Percentiles rank a stretch among this genome's conserved stretches.
These are phyloP conservation scores for Periophthalmodon schlosseri DNA, from an alignment of 2,113 vertebrate genomes.

Conservation along the genomic window DNA sequence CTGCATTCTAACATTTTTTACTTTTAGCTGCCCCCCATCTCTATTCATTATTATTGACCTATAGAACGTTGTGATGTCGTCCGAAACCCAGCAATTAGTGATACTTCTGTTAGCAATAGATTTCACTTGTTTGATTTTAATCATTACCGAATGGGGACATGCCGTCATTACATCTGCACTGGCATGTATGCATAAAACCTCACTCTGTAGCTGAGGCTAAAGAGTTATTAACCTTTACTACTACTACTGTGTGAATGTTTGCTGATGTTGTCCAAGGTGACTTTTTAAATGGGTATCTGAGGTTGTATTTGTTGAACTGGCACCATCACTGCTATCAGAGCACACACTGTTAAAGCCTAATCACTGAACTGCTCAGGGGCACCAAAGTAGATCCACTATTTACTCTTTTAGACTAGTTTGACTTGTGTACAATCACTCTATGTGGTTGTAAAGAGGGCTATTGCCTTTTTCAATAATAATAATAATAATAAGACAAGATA, in stretches of 20 bases:
- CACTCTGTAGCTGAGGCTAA: neutral
- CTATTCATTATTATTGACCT: too few relatives aligned
- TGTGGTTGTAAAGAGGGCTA: too few relatives aligned
- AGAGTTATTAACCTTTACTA: constrained; percentile 16
- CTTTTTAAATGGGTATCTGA: constrained; percentile 22
- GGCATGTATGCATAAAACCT: neutral
- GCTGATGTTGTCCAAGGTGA: constrained; percentile 33
- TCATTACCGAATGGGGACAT: too few relatives aligned
- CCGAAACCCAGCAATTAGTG: too few relatives aligned
- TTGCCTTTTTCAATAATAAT: too few relatives aligned
- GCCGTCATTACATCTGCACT: too few relatives aligned
- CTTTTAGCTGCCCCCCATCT: too few relatives aligned
- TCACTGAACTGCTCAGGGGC: constrained; percentile 59
- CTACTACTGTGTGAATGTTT: neutral
- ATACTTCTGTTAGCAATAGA: too few relatives aligned
- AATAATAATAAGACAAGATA: too few relatives aligned
- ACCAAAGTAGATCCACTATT: constrained; percentile 46
- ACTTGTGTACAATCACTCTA: neutral
- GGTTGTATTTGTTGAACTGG: constrained; percentile 56
- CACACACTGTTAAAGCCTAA: constrained; percentile 48
- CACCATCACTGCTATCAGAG: constrained; percentile 39
- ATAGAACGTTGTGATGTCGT: too few relatives aligned
- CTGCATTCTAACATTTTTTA: too few relatives aligned
- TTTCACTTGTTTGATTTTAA: too few relatives aligned
- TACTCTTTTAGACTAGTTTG: constrained; percentile 25